Base-by-base conservation (phyloP, 2,797 vertebrate genomes). In the Enteromius treurensis region DNA sequence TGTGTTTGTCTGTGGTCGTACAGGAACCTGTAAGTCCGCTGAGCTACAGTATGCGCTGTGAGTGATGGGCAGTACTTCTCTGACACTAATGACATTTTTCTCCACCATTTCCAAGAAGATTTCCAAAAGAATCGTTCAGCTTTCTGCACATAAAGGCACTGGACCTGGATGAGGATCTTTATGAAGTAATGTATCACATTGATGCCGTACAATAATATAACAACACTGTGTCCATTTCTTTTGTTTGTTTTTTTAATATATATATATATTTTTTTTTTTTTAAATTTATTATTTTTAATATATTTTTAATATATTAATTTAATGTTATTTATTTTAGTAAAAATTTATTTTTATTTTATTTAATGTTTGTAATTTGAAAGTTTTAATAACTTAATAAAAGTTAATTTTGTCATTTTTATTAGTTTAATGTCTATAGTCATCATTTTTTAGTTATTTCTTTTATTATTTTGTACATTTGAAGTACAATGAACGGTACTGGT, bases 141-240 rank as follows among this genome's bases (percentile, higher is more conserved):
- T 90, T 92, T 86, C 90, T 92, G 23, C 90, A 92, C 89, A 87
- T 92, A 81, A 91, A 91, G 85, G 29, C 23, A 6, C 79, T 85
- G 19, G 87, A 92, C 77, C 79, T 93, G 0, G 88, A 92, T 45
- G 83, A 70, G 64, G 87, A 89, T 82, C 86, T 91, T 74, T 34
- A 81, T 9, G 85, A 93, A 91, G 93, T 93, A 90, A 1, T 64
- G 23, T 1, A 37, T 64, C n/a, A 80, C 17, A 70, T n/a, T 45
- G 3, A 70, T 71, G 65, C n/a, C 42, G 6, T 40, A 40, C 65
- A 45, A 4, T 70, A 45, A 58, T 10, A 15, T 14, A 26, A 55
- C 34, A 34, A n/a, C 34, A 60, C 4, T 60, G 23, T 3, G 6
- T 49, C 0, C 5, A 19, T 65, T 62, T 11, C 29, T 47, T 77